These are phyloP conservation scores for Melanaphis sacchari DNA, from an alignment of 1,140 invertebrate genomes.

Conservation along the genomic window DNA sequence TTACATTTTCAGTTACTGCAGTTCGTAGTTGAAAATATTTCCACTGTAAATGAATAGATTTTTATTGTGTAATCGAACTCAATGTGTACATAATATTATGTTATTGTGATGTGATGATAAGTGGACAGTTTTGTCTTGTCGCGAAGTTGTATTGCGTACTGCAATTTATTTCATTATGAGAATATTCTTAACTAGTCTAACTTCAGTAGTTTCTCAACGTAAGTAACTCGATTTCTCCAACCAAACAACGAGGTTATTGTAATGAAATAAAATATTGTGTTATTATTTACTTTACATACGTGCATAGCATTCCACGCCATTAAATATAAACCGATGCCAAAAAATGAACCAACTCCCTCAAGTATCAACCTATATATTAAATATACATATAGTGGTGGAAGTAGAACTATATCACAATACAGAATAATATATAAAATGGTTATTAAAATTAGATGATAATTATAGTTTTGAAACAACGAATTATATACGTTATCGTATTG, in stretches of 20 bases:
- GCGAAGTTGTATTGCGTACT: neutral
- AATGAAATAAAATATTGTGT: neutral
- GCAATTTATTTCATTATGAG: neutral
- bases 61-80: neutral
- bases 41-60: neutral
- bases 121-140: neutral
- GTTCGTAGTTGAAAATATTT: neutral
- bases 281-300: neutral
- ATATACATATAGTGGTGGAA: neutral
- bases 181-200: no score
- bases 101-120: neutral
- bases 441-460: neutral
- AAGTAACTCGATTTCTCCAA: neutral
- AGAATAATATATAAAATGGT: neutral
- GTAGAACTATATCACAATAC: neutral
- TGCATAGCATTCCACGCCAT: neutral
- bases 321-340: neutral
- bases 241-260: neutral
- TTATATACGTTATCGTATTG: slow-evolving; percentile 12
- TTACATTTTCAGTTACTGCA: neutral
- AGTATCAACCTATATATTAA: neutral
- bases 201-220: neutral
- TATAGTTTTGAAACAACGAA: neutral
- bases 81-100: neutral
- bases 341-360: slow-evolving; percentile 8